Evolutionary conservation across 2,113 vertebrate species (phyloP).

Genomic region (Myrmecophaga tridactyla): DNA sequence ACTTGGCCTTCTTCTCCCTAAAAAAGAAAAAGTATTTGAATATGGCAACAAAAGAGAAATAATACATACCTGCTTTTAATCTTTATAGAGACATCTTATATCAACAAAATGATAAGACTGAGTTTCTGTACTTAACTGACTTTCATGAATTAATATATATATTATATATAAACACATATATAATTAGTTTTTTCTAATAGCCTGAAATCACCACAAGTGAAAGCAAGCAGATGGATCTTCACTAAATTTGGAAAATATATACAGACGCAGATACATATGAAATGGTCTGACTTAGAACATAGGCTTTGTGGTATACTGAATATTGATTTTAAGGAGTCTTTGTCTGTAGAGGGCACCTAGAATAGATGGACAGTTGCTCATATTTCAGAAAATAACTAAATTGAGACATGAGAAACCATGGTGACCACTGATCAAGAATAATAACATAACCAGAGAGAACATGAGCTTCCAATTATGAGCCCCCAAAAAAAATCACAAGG

Average conservation of each 20-base stretch:
- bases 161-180: neutral
- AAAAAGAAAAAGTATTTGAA: constrained; percentile 42
- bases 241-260: neutral
- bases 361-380: neutral
- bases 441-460: neutral
- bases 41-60: constrained; percentile 9
- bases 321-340: neutral
- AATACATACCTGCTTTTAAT: neutral
- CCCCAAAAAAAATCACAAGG: neutral
- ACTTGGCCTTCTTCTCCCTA: constrained; percentile 78
- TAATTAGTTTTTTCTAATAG: neutral
- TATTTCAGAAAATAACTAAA: neutral
- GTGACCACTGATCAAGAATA: neutral
- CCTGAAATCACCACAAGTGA: neutral
- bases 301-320: neutral
- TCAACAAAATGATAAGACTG: neutral
- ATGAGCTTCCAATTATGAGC: neutral
- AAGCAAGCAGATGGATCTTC: neutral
- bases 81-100: neutral
- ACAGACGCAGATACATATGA: neutral
- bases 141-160: too few species aligned
- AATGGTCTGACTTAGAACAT: constrained; percentile 3
- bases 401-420: neutral
- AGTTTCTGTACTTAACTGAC: neutral
- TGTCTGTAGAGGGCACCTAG: neutral